phyloP scores from a whole-genome alignment of 2,113 vertebrate species.

The Ancistrus triradiatus region DNA sequence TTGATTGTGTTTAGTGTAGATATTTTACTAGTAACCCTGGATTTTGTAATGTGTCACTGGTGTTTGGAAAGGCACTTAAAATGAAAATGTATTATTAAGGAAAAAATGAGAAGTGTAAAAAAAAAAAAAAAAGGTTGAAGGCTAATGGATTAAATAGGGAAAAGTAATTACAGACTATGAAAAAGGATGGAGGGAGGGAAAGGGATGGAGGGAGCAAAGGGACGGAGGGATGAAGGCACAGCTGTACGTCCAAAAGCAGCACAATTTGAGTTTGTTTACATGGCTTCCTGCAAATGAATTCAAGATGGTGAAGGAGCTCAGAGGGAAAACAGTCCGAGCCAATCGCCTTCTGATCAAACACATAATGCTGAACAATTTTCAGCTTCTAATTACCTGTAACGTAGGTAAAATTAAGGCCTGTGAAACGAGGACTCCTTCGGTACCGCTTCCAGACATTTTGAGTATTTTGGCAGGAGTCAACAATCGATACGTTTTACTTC shows the following conservation, averaged over 20 bases:
- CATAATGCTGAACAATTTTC: constrained; percentile 73
- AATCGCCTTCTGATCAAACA: constrained; percentile 77
- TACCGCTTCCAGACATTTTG: no score
- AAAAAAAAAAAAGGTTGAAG: background rate
- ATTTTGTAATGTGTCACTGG: no score
- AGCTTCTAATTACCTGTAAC: constrained; percentile 82
- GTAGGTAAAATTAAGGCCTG: constrained; percentile 74
- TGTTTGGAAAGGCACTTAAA: no score
- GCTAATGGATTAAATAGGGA: background rate
- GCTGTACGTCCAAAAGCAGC: constrained; percentile 66
- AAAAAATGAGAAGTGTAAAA: no score
- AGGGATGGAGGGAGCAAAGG: background rate
- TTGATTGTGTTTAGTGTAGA: no score
- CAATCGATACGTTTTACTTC: no score
- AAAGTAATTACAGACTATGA: background rate
- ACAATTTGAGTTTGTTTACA: constrained; percentile 76
- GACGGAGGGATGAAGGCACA: constrained; percentile 56
- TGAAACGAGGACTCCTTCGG: background rate
- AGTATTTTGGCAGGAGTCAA: no score
- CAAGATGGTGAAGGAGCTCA: constrained; percentile 76
- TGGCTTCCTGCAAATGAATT: constrained; percentile 79
- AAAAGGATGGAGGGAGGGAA: background rate
- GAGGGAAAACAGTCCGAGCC: constrained; percentile 65
- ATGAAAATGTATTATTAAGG: no score
- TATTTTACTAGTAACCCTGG: no score